Evolutionary conservation across 2,113 vertebrate genomes (phyloP).

Genomic region (Boleophthalmus pectinirostris): DNA sequence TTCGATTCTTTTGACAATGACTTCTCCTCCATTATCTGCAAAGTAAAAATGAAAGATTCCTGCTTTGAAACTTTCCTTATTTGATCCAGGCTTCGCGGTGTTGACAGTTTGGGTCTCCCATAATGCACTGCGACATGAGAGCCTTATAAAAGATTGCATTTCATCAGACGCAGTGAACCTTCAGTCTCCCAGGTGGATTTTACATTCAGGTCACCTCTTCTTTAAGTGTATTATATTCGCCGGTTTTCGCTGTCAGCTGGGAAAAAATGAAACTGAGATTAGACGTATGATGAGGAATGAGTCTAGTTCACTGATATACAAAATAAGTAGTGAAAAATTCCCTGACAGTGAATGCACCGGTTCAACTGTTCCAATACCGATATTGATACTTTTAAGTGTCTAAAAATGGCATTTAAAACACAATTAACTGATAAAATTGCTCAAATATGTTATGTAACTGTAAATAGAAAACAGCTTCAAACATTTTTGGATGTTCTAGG

Average conservation of each 20-base stretch:
- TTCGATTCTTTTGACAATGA: conserved; percentile 29
- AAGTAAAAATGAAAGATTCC: conserved; percentile 11
- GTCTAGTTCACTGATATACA: conserved; percentile 4
- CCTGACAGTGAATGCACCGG: too few relatives aligned
- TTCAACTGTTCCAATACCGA: too few relatives aligned
- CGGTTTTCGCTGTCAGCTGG: conserved; percentile 34
- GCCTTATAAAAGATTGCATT: conserved; percentile 23
- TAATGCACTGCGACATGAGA: conserved; percentile 9
- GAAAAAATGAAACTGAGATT: conserved; percentile 27
- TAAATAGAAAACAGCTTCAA: not conserved
- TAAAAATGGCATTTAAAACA: not conserved
- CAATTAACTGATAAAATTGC: not conserved
- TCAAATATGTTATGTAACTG: too few relatives aligned
- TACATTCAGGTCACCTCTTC: conserved; percentile 41
- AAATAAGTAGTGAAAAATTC: not conserved
- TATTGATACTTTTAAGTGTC: too few relatives aligned
- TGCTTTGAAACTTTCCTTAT: conserved; percentile 43
- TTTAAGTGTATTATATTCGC: conserved; percentile 33
- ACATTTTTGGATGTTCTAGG: not conserved
- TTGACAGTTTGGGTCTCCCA: conserved; percentile 36
- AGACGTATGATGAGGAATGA: conserved; percentile 14
- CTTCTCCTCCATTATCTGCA: conserved; percentile 23
- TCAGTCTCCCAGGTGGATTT: conserved; percentile 36
- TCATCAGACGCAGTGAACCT: conserved; percentile 42
- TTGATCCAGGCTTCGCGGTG: conserved; percentile 45